Conservation (phyloP, 2,113 vertebrate genomes). For the Crotophaga sulcirostris region DNA sequence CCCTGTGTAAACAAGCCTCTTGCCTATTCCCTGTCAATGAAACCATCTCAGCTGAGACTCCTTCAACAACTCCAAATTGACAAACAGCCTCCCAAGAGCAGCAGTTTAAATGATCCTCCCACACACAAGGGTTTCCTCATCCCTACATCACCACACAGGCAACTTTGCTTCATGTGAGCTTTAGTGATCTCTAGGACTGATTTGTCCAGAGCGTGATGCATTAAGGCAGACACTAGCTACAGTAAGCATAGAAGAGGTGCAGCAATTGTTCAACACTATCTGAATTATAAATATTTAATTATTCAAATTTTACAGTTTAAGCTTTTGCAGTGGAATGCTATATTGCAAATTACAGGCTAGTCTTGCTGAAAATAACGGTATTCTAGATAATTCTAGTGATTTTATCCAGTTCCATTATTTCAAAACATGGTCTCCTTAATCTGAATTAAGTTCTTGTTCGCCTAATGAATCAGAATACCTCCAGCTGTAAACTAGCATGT, state of each 20-base stretch:
- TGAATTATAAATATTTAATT: not conserved
- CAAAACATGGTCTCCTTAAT: not conserved
- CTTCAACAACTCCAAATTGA: not conserved
- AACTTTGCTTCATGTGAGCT: not conserved
- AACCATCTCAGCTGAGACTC: not conserved
- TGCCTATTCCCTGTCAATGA: conserved; percentile 4
- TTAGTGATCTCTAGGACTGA: not conserved
- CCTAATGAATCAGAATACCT: not conserved
- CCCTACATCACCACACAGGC: not conserved
- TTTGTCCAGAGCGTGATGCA: not conserved
- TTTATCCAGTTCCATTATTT: not conserved
- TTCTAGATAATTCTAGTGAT: not conserved
- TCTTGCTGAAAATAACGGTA: not conserved
- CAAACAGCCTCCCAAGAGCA: not conserved
- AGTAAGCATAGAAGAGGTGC: not conserved
- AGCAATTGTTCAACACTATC: not conserved
- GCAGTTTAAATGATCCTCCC: conserved; percentile 1
- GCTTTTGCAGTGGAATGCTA: not conserved
- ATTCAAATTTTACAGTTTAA: not conserved
- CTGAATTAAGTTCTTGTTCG: not conserved
- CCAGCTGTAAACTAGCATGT: not conserved
- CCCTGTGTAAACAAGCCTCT: not conserved
- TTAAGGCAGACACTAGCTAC: not conserved
- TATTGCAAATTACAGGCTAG: not conserved
- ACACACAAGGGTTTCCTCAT: not conserved